A percentile compares a stretch with the other conserved stretches of the same genome.
Evolutionary conservation across 1,140 invertebrate species (phyloP).

Genomic region (Dolichoris vasculosae): DNA sequence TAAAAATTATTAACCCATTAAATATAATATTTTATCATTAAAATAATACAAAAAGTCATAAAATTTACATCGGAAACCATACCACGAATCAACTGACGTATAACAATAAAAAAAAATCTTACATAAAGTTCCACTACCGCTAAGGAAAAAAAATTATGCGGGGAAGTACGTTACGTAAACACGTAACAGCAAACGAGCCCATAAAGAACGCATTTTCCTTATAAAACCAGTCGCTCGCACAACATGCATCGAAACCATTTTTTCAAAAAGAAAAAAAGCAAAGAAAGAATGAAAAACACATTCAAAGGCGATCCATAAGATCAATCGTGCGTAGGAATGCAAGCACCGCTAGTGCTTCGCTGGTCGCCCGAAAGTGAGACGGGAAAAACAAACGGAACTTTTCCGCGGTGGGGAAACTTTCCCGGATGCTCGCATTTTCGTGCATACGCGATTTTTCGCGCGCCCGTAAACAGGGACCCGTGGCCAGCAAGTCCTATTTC

Average conservation of each 20-base stretch:
- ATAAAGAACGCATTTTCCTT: background rate
- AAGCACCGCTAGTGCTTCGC: slow-evolving; percentile 24
- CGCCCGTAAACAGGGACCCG: background rate
- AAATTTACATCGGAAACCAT: too few relatives aligned
- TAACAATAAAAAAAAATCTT: slow-evolving; percentile 18
- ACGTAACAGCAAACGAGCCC: background rate
- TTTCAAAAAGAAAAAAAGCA: background rate
- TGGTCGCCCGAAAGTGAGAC: background rate
- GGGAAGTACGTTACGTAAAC: background rate
- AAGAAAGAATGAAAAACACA: background rate
- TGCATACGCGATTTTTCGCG: slow-evolving; percentile 1
- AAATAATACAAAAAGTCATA: too few relatives aligned
- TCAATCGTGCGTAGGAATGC: slow-evolving; percentile 23
- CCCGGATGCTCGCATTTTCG: slow-evolving; percentile 8
- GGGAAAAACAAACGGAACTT: slow-evolving; percentile 34
- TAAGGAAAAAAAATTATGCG: background rate
- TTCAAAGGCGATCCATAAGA: background rate
- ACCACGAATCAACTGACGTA: background rate
- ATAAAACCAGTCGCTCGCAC: background rate
- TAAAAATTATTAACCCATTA: too few relatives aligned
- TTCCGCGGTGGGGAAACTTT: background rate
- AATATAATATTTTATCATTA: too few relatives aligned
- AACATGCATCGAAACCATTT: background rate
- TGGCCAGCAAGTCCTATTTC: background rate
- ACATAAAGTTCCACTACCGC: background rate